Conservation (phyloP, 2,888 invertebrate genomes). For the Pocota personata region DNA sequence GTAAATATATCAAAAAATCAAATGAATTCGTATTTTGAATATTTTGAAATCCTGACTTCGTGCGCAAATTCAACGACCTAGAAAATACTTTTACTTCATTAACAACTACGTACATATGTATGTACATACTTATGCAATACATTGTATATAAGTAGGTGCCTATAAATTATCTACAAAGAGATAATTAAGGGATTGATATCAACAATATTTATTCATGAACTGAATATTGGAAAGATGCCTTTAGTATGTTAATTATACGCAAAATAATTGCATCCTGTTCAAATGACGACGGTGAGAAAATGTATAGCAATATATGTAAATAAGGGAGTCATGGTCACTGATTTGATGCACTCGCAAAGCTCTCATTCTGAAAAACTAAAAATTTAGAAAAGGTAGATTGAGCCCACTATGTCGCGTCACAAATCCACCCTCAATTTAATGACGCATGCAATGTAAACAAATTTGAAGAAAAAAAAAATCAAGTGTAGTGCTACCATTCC, state of each 20-base stretch:
- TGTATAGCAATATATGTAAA: neutral
- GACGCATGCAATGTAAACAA: constrained; percentile 59
- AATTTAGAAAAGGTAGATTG: neutral
- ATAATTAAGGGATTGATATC: neutral
- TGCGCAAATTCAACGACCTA: too few species aligned
- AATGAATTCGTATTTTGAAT: too few species aligned
- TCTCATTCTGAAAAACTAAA: neutral
- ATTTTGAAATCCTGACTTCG: too few species aligned
- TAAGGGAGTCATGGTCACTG: constrained; percentile 37
- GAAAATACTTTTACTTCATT: too few species aligned
- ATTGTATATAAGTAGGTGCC: too few species aligned
- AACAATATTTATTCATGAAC: neutral
- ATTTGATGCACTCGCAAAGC: constrained; percentile 25
- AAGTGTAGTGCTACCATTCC: neutral
- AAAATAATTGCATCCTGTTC: constrained; percentile 39
- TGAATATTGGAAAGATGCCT: neutral
- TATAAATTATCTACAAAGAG: neutral
- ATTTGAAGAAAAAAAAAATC: constrained; percentile 11
- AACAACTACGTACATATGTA: too few species aligned
- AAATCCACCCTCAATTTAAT: constrained; percentile 55
- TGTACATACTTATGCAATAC: too few species aligned
- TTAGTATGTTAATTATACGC: constrained; percentile 22
- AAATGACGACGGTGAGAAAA: constrained; percentile 7
- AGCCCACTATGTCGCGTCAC: constrained; percentile 25
- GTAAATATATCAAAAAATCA: too few species aligned